Evolutionary conservation across 2,888 invertebrate genomes (phyloP).

Genomic region (Athalia circularis): DNA sequence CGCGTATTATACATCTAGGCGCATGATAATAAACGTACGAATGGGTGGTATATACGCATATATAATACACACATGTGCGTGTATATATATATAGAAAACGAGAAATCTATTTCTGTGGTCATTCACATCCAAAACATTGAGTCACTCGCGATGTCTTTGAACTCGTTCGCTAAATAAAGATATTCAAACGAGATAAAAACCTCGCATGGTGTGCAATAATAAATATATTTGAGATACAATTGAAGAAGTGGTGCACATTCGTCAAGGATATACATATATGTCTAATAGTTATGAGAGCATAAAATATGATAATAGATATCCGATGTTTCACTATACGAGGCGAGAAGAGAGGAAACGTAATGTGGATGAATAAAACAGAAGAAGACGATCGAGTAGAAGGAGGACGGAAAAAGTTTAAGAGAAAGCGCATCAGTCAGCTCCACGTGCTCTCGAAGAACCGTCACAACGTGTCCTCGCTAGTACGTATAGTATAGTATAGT

Average conservation of each 20-base stretch:
- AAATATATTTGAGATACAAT: constrained; percentile 29
- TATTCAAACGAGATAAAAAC: constrained; percentile 48
- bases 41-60: no score
- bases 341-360: constrained; percentile 16
- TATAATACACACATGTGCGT: background rate
- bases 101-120: constrained; percentile 66
- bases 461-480: constrained; percentile 8
- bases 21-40: no score
- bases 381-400: background rate
- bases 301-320: no score
- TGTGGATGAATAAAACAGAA: background rate
- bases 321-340: no score
- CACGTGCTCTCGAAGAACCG: constrained; percentile 30
- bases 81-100: background rate
- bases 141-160: constrained; percentile 69
- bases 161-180: constrained; percentile 69
- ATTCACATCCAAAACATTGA: constrained; percentile 70
- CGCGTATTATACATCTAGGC: no score
- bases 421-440: constrained; percentile 40
- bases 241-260: background rate
- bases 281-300: no score
- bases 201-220: constrained; percentile 32
- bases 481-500: background rate
- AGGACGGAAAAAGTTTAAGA: background rate
- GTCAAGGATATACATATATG: background rate